These are phyloP conservation scores for Protula sp. DNA, from an alignment of 2,888 invertebrate genomes.

Conservation along the genomic window DNA sequence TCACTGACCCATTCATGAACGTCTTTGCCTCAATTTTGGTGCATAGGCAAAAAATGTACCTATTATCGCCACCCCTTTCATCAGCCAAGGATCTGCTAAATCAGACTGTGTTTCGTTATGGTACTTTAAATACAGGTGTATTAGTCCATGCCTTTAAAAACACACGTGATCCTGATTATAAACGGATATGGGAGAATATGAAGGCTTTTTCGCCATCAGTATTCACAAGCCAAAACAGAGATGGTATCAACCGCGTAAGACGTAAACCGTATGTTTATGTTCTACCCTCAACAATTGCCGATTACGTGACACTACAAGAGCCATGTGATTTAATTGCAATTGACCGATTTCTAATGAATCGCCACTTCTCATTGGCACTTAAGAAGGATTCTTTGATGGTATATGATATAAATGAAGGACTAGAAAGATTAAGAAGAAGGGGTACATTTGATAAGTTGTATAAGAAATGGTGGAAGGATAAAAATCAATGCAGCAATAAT, in stretches of 20 bases:
- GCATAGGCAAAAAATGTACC: too few relatives aligned
- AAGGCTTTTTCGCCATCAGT: constrained; percentile 7
- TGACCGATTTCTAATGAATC: constrained; percentile 16
- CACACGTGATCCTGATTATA: constrained; percentile 7
- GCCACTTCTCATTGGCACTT: constrained; percentile 14
- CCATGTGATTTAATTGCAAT: constrained; percentile 20
- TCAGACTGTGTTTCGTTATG: constrained; percentile 17
- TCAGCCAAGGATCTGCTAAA: constrained; percentile 17
- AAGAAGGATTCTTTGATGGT: constrained; percentile 9
- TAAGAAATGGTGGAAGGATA: constrained; percentile 22
- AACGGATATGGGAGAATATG: constrained; percentile 16
- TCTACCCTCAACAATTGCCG: constrained; percentile 16
- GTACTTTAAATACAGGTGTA: constrained; percentile 14
- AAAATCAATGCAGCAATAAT: too few relatives aligned
- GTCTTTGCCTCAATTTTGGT: too few relatives aligned
- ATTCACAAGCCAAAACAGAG: constrained; percentile 12
- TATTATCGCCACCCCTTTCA: too few relatives aligned
- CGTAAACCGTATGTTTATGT: constrained; percentile 12
- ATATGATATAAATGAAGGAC: constrained; percentile 9
- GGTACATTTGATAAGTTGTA: constrained; percentile 9
- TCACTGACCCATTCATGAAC: too few relatives aligned
- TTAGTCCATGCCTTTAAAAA: constrained; percentile 13
- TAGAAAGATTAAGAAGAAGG: constrained; percentile 3
- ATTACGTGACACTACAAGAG: constrained; percentile 11
- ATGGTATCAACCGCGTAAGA: constrained; percentile 14